Conservation (phyloP, 2,797 vertebrate genomes). For the Phylloscopus collybita region DNA sequence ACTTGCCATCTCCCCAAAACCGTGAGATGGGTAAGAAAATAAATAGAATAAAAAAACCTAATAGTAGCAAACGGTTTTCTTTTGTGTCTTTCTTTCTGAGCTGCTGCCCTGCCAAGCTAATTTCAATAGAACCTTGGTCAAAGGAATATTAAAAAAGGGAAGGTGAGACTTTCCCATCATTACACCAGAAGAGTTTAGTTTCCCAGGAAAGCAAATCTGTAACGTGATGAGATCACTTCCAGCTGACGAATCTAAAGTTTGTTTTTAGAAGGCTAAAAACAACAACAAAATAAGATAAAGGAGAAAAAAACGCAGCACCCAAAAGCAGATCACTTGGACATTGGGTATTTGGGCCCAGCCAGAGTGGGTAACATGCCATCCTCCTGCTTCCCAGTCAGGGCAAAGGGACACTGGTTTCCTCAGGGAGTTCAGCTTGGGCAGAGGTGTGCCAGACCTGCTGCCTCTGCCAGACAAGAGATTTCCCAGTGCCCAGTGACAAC, state of each 20-base stretch:
- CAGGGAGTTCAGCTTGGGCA: neutral
- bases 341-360: neutral
- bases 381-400: neutral
- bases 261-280: neutral
- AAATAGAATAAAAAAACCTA: neutral
- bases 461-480: neutral
- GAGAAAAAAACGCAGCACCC: neutral
- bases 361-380: accelerated
- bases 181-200: neutral
- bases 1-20: neutral
- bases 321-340: neutral
- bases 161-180: constrained; percentile 55
- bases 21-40: neutral
- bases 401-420: neutral
- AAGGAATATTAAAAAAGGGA: constrained; percentile 10
- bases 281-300: neutral
- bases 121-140: neutral
- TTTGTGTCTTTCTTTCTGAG: neutral
- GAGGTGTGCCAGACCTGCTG: neutral
- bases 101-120: neutral
- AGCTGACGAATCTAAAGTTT: neutral
- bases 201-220: constrained; percentile 20
- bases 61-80: neutral
- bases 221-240: constrained; percentile 2
- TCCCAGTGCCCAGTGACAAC: neutral